These are phyloP conservation scores for Nomada flava DNA, from an alignment of 2,888 invertebrate species.

Conservation along the genomic window DNA sequence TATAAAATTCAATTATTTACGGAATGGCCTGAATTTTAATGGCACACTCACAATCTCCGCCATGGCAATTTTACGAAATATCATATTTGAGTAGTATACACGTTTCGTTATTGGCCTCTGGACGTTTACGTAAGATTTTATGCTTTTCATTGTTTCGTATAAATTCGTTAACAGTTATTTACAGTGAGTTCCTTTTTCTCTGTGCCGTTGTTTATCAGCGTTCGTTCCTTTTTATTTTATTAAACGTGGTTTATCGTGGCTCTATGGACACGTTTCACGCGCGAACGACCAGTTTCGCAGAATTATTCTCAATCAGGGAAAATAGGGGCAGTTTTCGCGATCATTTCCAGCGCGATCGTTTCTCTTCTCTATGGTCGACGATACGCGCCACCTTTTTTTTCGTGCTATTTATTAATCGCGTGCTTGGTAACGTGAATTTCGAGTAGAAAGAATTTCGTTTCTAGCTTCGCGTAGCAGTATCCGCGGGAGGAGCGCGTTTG, in stretches of 20 bases:
- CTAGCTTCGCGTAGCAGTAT: background rate
- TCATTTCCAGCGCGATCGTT: constrained; percentile 30
- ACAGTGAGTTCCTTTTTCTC: too few species aligned
- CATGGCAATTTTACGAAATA: constrained; percentile 5
- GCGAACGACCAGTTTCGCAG: constrained; percentile 33
- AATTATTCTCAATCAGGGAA: constrained; percentile 31
- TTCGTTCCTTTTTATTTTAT: constrained; percentile 32
- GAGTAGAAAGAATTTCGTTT: constrained; percentile 1
- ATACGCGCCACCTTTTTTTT: constrained; percentile 7
- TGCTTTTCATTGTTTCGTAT: too few species aligned
- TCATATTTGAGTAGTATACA: background rate
- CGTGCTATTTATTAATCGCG: constrained; percentile 39
- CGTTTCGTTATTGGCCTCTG: background rate
- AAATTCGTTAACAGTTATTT: too few species aligned
- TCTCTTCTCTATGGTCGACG: constrained; percentile 16
- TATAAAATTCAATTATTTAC: constrained; percentile 24
- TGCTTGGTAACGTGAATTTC: constrained; percentile 1
- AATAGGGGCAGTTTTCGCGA: constrained; percentile 24
- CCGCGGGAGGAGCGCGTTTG: background rate
- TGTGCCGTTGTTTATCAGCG: background rate
- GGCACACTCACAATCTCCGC: background rate
- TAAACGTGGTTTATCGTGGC: constrained; percentile 29
- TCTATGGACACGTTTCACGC: constrained; percentile 32
- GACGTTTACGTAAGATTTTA: too few species aligned
- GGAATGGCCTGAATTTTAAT: constrained; percentile 30